These are phyloP conservation scores for Nasonia longicornis DNA, from an alignment of 1,140 invertebrate genomes.

Conservation along the genomic window DNA sequence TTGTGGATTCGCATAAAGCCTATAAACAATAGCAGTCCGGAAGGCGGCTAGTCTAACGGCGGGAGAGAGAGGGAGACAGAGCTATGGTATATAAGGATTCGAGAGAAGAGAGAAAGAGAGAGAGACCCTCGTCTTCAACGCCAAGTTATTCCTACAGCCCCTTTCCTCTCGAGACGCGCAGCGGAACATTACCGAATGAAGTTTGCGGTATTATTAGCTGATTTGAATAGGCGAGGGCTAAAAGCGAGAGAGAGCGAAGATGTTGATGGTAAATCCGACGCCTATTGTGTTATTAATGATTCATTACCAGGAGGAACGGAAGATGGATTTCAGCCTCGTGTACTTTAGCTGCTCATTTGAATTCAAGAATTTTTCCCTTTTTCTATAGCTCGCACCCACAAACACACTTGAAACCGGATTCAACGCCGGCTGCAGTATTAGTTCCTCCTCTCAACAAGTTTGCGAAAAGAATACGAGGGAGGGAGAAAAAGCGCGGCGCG, in stretches of 20 bases:
- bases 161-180: conserved; percentile 29
- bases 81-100: background rate
- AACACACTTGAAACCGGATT: background rate
- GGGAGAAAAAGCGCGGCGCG: background rate
- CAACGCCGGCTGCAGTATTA: background rate
- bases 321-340: background rate
- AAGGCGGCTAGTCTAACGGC: background rate
- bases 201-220: conserved; percentile 34
- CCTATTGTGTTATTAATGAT: conserved; percentile 31
- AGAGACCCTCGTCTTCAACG: background rate
- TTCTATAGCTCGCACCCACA: no score
- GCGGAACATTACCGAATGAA: conserved; percentile 46
- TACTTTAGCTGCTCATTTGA: background rate
- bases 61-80: background rate
- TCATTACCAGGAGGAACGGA: conserved; percentile 6
- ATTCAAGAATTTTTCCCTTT: no score
- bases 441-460: background rate
- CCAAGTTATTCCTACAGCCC: background rate
- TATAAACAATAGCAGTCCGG: conserved; percentile 5
- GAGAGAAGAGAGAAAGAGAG: no score
- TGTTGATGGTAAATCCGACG: conserved; percentile 36
- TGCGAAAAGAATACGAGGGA: background rate
- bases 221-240: conserved; percentile 24
- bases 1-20: background rate
- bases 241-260: background rate